Conservation (phyloP, 2,888 invertebrate species). For the Sphinx pinastri region DNA sequence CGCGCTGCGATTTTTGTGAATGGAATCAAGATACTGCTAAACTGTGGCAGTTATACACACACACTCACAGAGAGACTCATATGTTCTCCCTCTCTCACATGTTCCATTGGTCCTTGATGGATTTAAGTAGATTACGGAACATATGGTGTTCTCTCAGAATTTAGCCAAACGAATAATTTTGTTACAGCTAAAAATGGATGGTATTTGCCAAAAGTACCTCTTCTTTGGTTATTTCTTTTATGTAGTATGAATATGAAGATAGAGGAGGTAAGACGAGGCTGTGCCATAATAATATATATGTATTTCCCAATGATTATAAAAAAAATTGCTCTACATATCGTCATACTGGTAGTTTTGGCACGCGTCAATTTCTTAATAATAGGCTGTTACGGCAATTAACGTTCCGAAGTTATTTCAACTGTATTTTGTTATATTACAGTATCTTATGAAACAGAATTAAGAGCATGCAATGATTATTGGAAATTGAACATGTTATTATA, state of each 20-base stretch:
- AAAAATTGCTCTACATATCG: not conserved
- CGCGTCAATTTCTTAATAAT: not conserved
- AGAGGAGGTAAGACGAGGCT: no score
- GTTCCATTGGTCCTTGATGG: no score
- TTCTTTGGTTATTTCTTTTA: no score
- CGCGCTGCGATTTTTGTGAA: not conserved
- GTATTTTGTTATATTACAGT: slow-evolving; percentile 25
- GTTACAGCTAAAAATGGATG: no score
- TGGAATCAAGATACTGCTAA: not conserved
- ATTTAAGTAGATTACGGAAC: no score
- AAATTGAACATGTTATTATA: slow-evolving; percentile 19
- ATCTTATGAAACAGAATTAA: slow-evolving; percentile 15
- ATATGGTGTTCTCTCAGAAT: no score
- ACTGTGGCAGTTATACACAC: not conserved
- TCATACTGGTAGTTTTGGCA: not conserved
- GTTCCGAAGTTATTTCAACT: slow-evolving; percentile 13
- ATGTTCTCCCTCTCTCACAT: no score
- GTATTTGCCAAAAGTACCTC: no score
- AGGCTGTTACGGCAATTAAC: slow-evolving; percentile 14
- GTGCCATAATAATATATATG: no score
- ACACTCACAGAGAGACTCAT: not conserved
- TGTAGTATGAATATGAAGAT: no score
- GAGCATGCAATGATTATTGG: slow-evolving; percentile 25
- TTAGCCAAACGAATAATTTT: no score
- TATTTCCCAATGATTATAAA: no score